Base-by-base conservation (phyloP, 2,888 invertebrate genomes). In the Luperina testacea region DNA sequence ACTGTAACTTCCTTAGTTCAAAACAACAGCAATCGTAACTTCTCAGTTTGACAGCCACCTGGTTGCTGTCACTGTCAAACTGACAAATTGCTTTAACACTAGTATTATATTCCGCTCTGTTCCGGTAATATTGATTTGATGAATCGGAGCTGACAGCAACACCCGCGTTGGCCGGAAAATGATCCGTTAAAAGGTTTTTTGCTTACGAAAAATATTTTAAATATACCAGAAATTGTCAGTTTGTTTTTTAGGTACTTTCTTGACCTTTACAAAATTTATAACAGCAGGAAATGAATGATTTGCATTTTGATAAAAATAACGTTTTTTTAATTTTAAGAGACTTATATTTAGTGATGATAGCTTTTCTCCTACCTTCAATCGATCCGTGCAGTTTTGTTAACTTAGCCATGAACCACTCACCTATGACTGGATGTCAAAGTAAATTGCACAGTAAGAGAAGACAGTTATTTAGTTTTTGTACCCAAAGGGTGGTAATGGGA, bases 61-160 rank as follows among this genome's bases (percentile, higher is more conserved):
- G n/a, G n/a, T 59, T 13, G n/a, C 61, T 72, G 68, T 80, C 80
- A 74, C 59, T 69, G 65, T 81, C 81, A 51, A 72, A 11, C 38
- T 72, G 75, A 84, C 72, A 80, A 83, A 84, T 84, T 24, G 57
- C 38, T 48, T 13, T 42, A 64, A 64, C 51, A 38, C 64, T 45
- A 69, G 59, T 64, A 64, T 69, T 64, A 38, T 65, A 72, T 71
- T 70, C 77, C 38, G 64, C 48, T 59, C 68, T 69, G 42, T 42
- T 64, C 78, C 64, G 32, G 11, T 61, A 61, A 77, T 81, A 83
- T 77, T 45, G 42, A 69, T 77, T 82, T 80, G 83, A 80, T 82
- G 83, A 84, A 84, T 84, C 7, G 59, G 61, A 51, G 8, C 83
- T 69, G 80, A 77, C 77, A 64, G 57, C 11, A 75, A 48, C 68